A percentile compares a stretch with the other conserved stretches of the same genome.
Evolutionary conservation across 2,797 vertebrate genomes (phyloP).

Genomic region (Pseudochaenichthys georgianus): DNA sequence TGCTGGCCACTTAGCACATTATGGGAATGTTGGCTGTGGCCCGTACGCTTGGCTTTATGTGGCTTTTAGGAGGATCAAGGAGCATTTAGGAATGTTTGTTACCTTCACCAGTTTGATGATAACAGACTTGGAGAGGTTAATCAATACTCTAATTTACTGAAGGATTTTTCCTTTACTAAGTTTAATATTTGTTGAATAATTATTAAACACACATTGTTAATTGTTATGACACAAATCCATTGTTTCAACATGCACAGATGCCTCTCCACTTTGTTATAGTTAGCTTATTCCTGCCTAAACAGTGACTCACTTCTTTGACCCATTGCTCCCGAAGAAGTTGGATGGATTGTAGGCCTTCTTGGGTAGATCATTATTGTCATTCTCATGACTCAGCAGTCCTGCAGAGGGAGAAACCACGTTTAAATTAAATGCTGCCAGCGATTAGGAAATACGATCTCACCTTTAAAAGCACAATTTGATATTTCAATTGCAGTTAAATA

Average conservation of each 20-base stretch:
- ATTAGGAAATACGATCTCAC: slow-evolving; percentile 7
- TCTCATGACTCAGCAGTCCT: slow-evolving; percentile 85
- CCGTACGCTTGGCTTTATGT: not conserved
- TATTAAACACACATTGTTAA: not conserved
- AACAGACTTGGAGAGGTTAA: not conserved
- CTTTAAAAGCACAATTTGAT: slow-evolving; percentile 9
- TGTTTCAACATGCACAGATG: no score
- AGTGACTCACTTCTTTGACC: slow-evolving; percentile 72
- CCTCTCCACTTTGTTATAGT: not conserved
- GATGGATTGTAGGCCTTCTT: slow-evolving; percentile 55
- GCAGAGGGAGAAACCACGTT: slow-evolving; percentile 13
- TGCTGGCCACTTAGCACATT: slow-evolving; percentile 1
- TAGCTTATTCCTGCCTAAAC: no score
- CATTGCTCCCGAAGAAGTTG: slow-evolving; percentile 73
- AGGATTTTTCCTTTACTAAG: not conserved
- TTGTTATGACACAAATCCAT: not conserved
- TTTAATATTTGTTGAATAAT: not conserved
- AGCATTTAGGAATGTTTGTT: not conserved
- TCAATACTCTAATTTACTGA: not conserved
- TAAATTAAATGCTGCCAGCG: not conserved
- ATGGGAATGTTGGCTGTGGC: not conserved
- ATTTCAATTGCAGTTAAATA: slow-evolving; percentile 13
- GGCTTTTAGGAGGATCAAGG: not conserved
- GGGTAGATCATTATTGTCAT: slow-evolving; percentile 26
- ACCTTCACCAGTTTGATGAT: not conserved